phyloP scores from a whole-genome alignment of 1,140 invertebrate genomes.

The Lutraria rhynchaena region DNA sequence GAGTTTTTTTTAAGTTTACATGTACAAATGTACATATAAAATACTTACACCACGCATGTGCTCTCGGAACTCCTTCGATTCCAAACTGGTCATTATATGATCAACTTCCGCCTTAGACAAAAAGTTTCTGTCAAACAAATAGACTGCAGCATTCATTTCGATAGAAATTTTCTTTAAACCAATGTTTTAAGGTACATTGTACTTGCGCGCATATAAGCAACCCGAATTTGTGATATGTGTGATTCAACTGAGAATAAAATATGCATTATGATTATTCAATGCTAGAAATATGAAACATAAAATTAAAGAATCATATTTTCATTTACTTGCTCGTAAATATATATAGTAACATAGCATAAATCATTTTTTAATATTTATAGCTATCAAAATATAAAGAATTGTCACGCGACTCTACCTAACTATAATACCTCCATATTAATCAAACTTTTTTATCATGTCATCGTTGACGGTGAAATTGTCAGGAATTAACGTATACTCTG shows the following conservation, averaged over 20 bases:
- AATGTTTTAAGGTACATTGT: neutral
- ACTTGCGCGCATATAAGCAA: too few species aligned
- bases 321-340: too few species aligned
- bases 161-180: neutral
- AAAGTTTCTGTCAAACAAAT: neutral
- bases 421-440: constrained; percentile 19
- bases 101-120: neutral
- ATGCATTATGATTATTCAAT: too few species aligned
- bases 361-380: too few species aligned
- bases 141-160: neutral
- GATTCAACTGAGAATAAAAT: too few species aligned
- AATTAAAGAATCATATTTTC: too few species aligned
- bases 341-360: too few species aligned
- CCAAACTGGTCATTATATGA: neutral
- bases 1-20: too few species aligned
- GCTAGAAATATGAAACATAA: too few species aligned
- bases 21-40: too few species aligned
- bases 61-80: constrained; percentile 12
- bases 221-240: too few species aligned
- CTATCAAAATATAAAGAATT: too few species aligned
- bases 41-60: constrained; percentile 2
- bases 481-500: neutral
- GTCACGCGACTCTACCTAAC: constrained; percentile 20
- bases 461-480: constrained; percentile 33
- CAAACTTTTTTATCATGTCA: constrained; percentile 28